These are phyloP conservation scores for Nannospalax galili DNA, from an alignment of 2,113 vertebrate genomes.

Conservation along the genomic window DNA sequence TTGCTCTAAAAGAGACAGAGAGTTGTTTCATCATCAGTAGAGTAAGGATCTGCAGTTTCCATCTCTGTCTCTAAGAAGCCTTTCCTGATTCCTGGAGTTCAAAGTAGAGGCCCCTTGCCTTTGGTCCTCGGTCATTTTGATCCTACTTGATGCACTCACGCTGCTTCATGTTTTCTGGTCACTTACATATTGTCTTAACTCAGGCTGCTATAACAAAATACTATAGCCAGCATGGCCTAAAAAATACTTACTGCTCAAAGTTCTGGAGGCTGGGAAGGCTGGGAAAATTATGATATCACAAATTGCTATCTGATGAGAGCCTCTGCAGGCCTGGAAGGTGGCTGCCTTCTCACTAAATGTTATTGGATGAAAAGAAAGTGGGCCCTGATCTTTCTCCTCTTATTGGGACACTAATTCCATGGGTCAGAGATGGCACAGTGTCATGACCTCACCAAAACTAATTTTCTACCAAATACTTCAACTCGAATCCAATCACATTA, in stretches of 20 bases:
- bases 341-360: background rate
- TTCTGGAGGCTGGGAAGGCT: background rate
- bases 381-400: background rate
- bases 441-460: background rate
- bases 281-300: background rate
- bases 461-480: background rate
- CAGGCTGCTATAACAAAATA: background rate
- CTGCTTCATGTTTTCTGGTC: too few species aligned
- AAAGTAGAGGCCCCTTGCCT: background rate
- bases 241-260: background rate
- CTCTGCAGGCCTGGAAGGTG: background rate
- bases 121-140: background rate
- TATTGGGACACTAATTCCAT: background rate
- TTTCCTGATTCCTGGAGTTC: background rate
- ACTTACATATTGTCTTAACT: background rate
- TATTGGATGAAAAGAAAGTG: background rate
- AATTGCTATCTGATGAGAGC: background rate
- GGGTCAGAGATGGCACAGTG: background rate
- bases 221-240: background rate
- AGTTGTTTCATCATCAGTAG: background rate
- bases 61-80: background rate
- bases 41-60: background rate
- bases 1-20: background rate
- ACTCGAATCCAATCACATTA: background rate
- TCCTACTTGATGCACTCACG: fast-evolving